Evolutionary conservation across 2,797 vertebrate species (phyloP).

Genomic region (Poeciliopsis paucimaculata): DNA sequence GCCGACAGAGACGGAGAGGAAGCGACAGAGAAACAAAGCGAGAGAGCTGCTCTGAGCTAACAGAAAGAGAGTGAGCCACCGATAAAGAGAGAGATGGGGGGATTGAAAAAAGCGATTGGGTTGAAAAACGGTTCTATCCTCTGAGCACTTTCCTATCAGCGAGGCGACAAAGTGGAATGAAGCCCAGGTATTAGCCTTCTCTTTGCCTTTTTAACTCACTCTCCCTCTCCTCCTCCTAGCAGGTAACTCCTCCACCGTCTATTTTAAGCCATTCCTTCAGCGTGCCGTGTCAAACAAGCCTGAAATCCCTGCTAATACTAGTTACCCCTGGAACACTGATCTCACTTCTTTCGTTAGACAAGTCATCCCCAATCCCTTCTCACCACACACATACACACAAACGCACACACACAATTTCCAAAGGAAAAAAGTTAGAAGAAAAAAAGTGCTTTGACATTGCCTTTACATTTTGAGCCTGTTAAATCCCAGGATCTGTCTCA

Average conservation of each 20-base stretch:
- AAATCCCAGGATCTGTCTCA: slow-evolving; percentile 83
- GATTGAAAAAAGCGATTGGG: slow-evolving; percentile 63
- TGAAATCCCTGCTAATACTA: slow-evolving; percentile 87
- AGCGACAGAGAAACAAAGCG: slow-evolving; percentile 50
- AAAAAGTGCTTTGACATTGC: slow-evolving; percentile 81
- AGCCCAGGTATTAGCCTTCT: slow-evolving; percentile 81
- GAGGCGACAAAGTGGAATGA: slow-evolving; percentile 72
- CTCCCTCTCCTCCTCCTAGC: slow-evolving; percentile 62
- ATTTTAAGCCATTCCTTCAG: slow-evolving; percentile 84
- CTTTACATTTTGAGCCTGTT: slow-evolving; percentile 86
- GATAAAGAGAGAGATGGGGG: slow-evolving; percentile 67
- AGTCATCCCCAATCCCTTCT: slow-evolving; percentile 63
- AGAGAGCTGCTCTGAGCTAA: slow-evolving; percentile 40
- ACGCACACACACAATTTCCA: slow-evolving; percentile 24
- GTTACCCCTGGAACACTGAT: slow-evolving; percentile 84
- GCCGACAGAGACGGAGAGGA: slow-evolving; percentile 48
- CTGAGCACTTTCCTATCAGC: slow-evolving; percentile 76
- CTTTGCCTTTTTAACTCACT: slow-evolving; percentile 50
- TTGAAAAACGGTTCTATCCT: slow-evolving; percentile 79
- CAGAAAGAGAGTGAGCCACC: slow-evolving; percentile 52
- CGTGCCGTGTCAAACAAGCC: slow-evolving; percentile 82
- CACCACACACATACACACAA: slow-evolving; percentile 15
- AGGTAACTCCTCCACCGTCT: slow-evolving; percentile 70
- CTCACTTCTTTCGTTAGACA: slow-evolving; percentile 83
- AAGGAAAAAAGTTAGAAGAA: slow-evolving; percentile 53